Evolutionary conservation across 35 echinoderm and acorn worm species (phyloP).

Genomic region (Chiridota heheva): DNA sequence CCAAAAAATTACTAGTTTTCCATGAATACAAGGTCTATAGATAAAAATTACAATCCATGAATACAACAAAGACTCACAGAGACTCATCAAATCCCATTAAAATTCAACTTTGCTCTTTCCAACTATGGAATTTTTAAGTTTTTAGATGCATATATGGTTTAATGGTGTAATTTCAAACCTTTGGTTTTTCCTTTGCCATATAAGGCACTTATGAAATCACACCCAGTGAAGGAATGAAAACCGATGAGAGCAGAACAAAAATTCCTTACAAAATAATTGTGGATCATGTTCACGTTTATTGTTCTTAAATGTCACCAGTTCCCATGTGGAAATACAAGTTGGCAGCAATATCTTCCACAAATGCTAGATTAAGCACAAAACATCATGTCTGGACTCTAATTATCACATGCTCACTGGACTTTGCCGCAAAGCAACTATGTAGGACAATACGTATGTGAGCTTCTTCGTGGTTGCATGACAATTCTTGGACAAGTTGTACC

Average conservation of each 20-base stretch:
- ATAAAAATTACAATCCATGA: too few species aligned
- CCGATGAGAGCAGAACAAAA: slow-evolving; percentile 32
- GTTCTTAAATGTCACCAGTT: slow-evolving; percentile 28
- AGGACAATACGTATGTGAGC: slow-evolving; percentile 56
- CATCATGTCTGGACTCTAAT: slow-evolving; percentile 68
- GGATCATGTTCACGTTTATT: slow-evolving; percentile 31
- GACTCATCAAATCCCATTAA: too few species aligned
- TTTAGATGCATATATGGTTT: too few species aligned
- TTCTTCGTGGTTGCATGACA: slow-evolving; percentile 55
- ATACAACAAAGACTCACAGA: too few species aligned
- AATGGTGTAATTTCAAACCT: slow-evolving; percentile 20
- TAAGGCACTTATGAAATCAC: slow-evolving; percentile 59
- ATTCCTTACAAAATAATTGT: slow-evolving; percentile 1
- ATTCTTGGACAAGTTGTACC: slow-evolving; percentile 20
- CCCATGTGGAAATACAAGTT: slow-evolving; percentile 43
- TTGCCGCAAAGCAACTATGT: slow-evolving; percentile 41
- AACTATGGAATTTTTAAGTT: too few species aligned
- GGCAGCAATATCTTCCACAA: not conserved
- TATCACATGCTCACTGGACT: not conserved
- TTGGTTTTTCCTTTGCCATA: slow-evolving; percentile 59
- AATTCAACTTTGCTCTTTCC: too few species aligned
- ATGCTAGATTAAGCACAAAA: slow-evolving; percentile 49
- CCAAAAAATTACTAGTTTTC: too few species aligned
- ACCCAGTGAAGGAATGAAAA: slow-evolving; percentile 63
- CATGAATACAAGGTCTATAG: too few species aligned